Percentiles rank a stretch among this genome's conserved stretches.
phyloP scores from a whole-genome alignment of 2,113 vertebrate genomes.

The Tamias sibiricus region DNA sequence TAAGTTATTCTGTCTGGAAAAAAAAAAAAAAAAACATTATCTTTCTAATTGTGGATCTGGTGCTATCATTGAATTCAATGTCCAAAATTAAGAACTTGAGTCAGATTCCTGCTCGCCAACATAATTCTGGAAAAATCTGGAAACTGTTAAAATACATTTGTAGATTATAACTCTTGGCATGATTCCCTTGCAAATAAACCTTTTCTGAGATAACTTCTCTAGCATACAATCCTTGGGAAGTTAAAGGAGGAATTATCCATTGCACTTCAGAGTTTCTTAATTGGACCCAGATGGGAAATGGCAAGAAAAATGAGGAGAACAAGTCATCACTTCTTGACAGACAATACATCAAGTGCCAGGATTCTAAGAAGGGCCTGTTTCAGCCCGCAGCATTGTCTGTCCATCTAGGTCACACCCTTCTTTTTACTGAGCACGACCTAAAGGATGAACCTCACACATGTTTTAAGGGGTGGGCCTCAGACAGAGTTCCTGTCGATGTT shows the following conservation, averaged over 20 bases:
- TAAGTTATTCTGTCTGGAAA: neutral
- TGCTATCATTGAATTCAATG: neutral
- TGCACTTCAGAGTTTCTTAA: neutral
- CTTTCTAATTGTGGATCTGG: neutral
- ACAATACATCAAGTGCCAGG: neutral
- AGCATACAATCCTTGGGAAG: neutral
- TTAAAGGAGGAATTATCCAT: neutral
- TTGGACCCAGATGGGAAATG: constrained; percentile 13
- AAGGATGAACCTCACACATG: neutral
- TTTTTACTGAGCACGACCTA: neutral
- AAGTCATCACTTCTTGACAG: neutral
- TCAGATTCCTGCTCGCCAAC: neutral
- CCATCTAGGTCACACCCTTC: neutral
- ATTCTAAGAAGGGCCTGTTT: neutral
- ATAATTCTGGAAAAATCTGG: constrained; percentile 12
- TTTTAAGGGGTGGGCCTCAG: neutral
- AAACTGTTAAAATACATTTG: constrained; percentile 4
- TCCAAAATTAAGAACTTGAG: neutral
- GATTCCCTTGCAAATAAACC: neutral
- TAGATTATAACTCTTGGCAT: neutral
- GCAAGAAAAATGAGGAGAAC: constrained; percentile 21
- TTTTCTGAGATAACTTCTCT: neutral
- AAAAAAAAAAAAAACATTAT: too few species aligned
- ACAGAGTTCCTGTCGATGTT: neutral
- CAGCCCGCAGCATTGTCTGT: neutral